These are phyloP conservation scores for Caenorhabditis elegans DNA, from an alignment of 1,140 invertebrate genomes.

Conservation along the genomic window DNA sequence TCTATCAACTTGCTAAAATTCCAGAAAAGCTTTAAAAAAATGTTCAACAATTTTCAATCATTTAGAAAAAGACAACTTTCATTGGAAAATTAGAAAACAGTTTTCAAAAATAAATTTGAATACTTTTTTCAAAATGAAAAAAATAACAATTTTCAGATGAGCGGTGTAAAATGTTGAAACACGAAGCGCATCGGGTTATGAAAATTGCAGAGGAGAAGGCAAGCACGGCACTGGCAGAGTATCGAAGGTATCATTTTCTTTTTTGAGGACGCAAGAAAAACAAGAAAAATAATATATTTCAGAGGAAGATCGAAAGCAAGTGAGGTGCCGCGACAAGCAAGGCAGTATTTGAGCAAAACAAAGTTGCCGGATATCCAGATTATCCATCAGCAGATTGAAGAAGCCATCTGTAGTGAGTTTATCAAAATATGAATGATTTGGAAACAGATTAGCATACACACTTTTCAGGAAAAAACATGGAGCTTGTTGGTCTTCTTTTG, in stretches of 20 bases:
- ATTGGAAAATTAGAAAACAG: no score
- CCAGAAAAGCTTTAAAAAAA: no score
- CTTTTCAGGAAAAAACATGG: slow-evolving; percentile 37
- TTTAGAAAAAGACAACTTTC: no score
- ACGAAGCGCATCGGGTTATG: slow-evolving; percentile 15
- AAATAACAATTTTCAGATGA: slow-evolving; percentile 16
- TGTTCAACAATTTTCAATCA: no score
- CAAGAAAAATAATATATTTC: background rate
- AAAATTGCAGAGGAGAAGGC: background rate
- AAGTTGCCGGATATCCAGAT: background rate
- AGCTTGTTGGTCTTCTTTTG: slow-evolving; percentile 23
- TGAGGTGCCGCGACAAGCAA: slow-evolving; percentile 30
- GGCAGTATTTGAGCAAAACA: slow-evolving; percentile 37
- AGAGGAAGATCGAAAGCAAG: slow-evolving; percentile 37
- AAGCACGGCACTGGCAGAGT: slow-evolving; percentile 11
- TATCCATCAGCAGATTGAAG: slow-evolving; percentile 20
- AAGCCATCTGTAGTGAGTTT: slow-evolving; percentile 34
- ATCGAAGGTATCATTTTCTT: slow-evolving; percentile 21
- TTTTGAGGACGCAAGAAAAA: background rate
- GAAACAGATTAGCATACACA: no score
- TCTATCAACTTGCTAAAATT: no score
- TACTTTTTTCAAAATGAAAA: background rate
- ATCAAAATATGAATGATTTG: background rate
- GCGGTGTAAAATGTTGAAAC: background rate
- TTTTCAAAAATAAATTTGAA: no score